Conservation (phyloP, 2,888 invertebrate genomes). For the Polyommatus iphigenia region DNA sequence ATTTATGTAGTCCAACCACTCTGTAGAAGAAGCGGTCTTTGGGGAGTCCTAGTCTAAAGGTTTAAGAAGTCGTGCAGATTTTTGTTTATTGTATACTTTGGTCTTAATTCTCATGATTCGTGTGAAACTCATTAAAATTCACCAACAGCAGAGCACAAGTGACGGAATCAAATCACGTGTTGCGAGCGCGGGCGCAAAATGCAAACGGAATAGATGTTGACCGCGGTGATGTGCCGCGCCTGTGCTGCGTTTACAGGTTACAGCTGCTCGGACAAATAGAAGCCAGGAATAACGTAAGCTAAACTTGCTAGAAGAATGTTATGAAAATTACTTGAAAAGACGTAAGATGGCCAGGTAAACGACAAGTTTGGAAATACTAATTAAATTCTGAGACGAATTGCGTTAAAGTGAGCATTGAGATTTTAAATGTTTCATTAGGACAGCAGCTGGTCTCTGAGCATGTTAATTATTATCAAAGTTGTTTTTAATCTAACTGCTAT, state of each 20-base stretch:
- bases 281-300: background rate
- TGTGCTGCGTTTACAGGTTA: background rate
- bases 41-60: background rate
- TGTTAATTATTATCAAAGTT: no score
- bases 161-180: slow-evolving; percentile 23
- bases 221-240: slow-evolving; percentile 10
- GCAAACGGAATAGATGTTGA: slow-evolving; percentile 29
- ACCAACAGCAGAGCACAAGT: slow-evolving; percentile 11
- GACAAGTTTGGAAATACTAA: no score
- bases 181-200: slow-evolving; percentile 27
- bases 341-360: no score
- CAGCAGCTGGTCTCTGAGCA: no score
- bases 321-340: no score
- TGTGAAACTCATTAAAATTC: slow-evolving; percentile 11
- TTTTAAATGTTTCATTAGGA: no score
- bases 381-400: no score
- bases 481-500: no score
- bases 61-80: background rate
- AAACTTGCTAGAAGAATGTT: background rate
- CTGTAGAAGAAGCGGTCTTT: no score
- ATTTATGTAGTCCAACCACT: no score
- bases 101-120: background rate
- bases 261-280: background rate
- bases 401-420: no score
- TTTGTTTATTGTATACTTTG: background rate